Evolutionary conservation across 2,113 vertebrate genomes (phyloP).

Genomic region (Prinia subflava): DNA sequence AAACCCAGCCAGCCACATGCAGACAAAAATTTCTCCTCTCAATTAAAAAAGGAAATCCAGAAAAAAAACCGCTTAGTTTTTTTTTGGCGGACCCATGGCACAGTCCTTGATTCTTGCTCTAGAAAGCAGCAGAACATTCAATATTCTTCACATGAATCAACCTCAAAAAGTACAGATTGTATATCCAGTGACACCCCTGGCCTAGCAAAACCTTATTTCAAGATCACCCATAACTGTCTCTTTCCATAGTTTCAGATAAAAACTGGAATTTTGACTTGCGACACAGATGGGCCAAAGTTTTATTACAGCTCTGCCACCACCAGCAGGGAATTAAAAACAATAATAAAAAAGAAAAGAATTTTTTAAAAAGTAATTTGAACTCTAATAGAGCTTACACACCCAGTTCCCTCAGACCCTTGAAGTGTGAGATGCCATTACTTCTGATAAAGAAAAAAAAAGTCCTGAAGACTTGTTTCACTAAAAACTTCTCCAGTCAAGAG

Average conservation of each 20-base stretch:
- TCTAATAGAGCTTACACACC: background rate
- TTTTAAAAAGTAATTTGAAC: background rate
- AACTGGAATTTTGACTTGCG: rapidly evolving
- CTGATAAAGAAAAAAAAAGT: background rate
- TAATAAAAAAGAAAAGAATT: background rate
- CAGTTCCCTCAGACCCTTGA: background rate
- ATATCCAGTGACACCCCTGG: background rate
- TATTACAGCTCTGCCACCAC: rapidly evolving
- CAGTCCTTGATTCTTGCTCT: background rate
- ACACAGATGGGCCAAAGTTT: background rate
- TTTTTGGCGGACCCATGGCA: rapidly evolving
- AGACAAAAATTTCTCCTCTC: background rate
- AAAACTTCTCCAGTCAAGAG: background rate
- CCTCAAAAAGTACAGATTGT: background rate
- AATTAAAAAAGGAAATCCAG: background rate
- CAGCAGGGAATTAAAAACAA: background rate
- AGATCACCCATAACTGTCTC: background rate
- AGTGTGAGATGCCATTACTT: background rate
- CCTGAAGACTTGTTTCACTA: background rate
- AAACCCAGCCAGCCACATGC: too few relatives aligned
- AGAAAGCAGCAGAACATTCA: background rate
- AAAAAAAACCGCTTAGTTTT: background rate
- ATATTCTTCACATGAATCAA: background rate
- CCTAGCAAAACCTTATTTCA: background rate
- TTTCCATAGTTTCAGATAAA: background rate